Conservation (phyloP, 2,113 vertebrate species). For the Cyphomyrus discorhynchus region DNA sequence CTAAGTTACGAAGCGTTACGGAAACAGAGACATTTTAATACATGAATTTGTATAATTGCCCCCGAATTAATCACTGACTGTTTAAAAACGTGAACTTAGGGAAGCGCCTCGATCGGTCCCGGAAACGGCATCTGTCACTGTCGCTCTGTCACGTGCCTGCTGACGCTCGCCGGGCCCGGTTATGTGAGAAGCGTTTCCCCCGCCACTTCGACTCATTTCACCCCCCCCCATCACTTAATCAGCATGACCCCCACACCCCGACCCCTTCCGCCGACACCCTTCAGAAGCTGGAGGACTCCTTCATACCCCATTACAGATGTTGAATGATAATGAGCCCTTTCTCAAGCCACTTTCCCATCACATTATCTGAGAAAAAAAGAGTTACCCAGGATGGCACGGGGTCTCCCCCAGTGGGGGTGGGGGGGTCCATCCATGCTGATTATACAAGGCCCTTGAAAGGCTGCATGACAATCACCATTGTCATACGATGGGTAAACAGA, state of each 20-base stretch:
- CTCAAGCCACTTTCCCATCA: slow-evolving; percentile 26
- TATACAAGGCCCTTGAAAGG: slow-evolving; percentile 14
- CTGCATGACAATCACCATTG: slow-evolving; percentile 31
- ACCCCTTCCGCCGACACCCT: slow-evolving; percentile 23
- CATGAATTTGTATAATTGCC: background rate
- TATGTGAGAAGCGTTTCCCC: slow-evolving; percentile 18
- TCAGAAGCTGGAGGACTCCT: slow-evolving; percentile 23
- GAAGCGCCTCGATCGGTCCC: background rate
- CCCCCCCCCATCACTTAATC: slow-evolving; percentile 19
- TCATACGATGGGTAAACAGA: slow-evolving; percentile 41
- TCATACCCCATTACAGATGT: slow-evolving; percentile 37
- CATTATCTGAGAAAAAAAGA: slow-evolving; percentile 12
- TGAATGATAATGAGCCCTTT: slow-evolving; percentile 39
- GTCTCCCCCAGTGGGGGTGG: slow-evolving; percentile 12
- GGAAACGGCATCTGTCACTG: background rate
- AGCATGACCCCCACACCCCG: slow-evolving; percentile 6
- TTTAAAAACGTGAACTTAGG: background rate
- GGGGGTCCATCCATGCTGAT: background rate
- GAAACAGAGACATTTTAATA: background rate
- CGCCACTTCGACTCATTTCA: slow-evolving; percentile 15
- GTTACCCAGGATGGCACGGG: slow-evolving; percentile 22
- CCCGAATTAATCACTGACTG: slow-evolving; percentile 5
- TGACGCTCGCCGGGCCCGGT: background rate
- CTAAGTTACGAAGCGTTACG: background rate
- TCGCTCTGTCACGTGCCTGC: background rate